Percentiles rank a stretch among this genome's conserved stretches.
Conservation (phyloP, 2,113 vertebrate genomes). For the Myxocyprinus asiaticus region DNA sequence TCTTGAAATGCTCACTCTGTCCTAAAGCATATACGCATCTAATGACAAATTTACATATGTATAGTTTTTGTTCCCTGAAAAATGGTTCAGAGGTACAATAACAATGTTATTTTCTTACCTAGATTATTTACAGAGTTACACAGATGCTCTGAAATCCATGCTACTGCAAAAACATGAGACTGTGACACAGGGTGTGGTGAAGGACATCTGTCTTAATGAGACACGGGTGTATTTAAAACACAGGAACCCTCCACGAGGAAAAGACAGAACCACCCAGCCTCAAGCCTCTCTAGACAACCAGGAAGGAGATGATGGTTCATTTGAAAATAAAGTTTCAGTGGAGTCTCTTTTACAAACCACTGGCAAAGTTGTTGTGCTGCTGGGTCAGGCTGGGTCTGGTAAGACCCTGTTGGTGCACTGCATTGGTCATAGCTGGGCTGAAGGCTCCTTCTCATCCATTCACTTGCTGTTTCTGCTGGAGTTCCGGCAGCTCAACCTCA, state of each 20-base stretch:
- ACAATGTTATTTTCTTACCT: constrained; percentile 13
- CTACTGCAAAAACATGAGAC: constrained; percentile 63
- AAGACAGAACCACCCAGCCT: constrained; percentile 48
- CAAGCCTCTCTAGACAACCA: constrained; percentile 8
- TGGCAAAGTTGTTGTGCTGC: constrained; percentile 73
- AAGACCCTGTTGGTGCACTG: constrained; percentile 82
- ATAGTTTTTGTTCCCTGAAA: too few relatives aligned
- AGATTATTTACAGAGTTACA: constrained; percentile 76
- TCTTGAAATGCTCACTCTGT: too few relatives aligned
- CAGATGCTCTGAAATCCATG: constrained; percentile 50
- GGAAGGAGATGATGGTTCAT: constrained; percentile 65
- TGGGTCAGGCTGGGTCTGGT: constrained; percentile 85
- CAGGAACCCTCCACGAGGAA: constrained; percentile 56
- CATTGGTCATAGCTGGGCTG: constrained; percentile 82
- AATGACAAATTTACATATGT: too few relatives aligned
- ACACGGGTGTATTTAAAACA: constrained; percentile 73
- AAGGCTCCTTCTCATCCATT: constrained; percentile 74
- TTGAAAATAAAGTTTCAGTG: constrained; percentile 66
- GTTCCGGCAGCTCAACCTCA: constrained; percentile 85
- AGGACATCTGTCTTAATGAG: constrained; percentile 62
- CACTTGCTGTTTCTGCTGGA: constrained; percentile 84
- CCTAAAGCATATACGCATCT: too few relatives aligned
- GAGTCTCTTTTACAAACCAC: constrained; percentile 72
- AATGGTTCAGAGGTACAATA: too few relatives aligned
- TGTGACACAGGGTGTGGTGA: constrained; percentile 51